Base-by-base conservation (phyloP, 2,113 vertebrate genomes). In the Nicator chloris region DNA sequence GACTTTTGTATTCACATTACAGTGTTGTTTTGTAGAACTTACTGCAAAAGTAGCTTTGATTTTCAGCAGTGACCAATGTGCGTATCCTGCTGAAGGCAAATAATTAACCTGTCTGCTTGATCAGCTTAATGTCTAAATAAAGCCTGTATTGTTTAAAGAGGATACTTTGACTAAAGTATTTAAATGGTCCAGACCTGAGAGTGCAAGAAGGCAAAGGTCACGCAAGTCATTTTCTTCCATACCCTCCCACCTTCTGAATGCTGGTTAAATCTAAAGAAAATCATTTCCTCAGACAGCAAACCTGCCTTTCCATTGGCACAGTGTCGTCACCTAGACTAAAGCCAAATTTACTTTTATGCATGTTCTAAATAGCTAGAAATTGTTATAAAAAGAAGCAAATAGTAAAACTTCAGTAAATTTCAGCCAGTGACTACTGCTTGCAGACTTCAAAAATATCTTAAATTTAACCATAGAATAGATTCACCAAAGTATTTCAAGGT, bases 51-150 rank as follows among this genome's bases (percentile, higher is more conserved):
- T 61, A 70, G 44, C 40, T 85, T 44, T 86, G 71, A 68, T 95
- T 93, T 91, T 86, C 54, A 68, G 20, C 44, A 68, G 10, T 61
- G 79, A 75, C 39, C 37, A 10, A 11, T 24, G 44, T 42, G 35
- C 30, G 6, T 73, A 57, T 63, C 71, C 88, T 56, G 65, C 53
- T 92, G 87, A 84, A 90, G 37, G n/a, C 49, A 94, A 81, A 77
- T 90, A 87, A 93, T 76, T 90, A 88, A 80, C 57, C 49, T 83
- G 15, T 86, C 72, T 93, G 27, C 75, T 94, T 77, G 82, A 96
- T 84, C 71, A 93, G 90, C 90, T 97, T 97, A 96, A 40, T 71
- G 57, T 82, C 94, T 93, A 92, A 93, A 91, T 96, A 93, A 93
- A 95, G 72, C 60, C 78, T 90, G 70, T 87, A 49, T 83, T 91